Conservation (phyloP, 2,888 invertebrate species). For the Microplitis manilae region DNA sequence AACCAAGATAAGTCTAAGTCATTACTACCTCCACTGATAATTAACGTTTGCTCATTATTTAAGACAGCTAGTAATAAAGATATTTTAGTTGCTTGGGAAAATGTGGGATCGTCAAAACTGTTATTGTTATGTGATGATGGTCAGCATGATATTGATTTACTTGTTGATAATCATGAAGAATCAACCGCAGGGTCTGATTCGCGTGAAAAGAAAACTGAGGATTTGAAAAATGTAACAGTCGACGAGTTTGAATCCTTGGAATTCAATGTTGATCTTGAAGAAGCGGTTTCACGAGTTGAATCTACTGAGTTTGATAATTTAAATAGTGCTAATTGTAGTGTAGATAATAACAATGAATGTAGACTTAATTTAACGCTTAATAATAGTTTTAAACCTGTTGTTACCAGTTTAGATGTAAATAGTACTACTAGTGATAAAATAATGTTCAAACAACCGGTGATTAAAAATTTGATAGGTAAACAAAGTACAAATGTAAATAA, state of each 20-base stretch:
- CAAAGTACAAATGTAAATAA: not conserved
- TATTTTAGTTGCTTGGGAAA: conserved; percentile 50
- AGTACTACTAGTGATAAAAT: not conserved
- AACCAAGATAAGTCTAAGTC: not conserved
- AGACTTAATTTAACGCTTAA: not conserved
- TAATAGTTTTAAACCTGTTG: not conserved
- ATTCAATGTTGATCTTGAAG: not conserved
- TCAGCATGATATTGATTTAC: conserved; percentile 26
- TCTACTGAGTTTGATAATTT: not conserved
- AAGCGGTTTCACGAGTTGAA: not conserved
- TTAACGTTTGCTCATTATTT: conserved; percentile 42
- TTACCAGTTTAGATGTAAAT: not conserved
- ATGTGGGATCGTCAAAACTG: conserved; percentile 43
- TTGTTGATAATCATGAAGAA: not conserved
- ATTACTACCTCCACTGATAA: conserved; percentile 4
- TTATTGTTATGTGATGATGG: conserved; percentile 30
- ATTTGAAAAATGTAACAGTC: not conserved
- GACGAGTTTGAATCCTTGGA: not conserved
- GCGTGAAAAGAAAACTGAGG: not conserved
- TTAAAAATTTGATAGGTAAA: not conserved
- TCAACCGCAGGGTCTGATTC: not conserved
- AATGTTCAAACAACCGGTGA: not conserved
- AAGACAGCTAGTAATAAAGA: conserved; percentile 54
- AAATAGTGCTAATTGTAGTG: not conserved
- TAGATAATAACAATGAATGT: not conserved